Conservation (phyloP, 2,888 invertebrate species). For the Pristionchus maxplancki region DNA sequence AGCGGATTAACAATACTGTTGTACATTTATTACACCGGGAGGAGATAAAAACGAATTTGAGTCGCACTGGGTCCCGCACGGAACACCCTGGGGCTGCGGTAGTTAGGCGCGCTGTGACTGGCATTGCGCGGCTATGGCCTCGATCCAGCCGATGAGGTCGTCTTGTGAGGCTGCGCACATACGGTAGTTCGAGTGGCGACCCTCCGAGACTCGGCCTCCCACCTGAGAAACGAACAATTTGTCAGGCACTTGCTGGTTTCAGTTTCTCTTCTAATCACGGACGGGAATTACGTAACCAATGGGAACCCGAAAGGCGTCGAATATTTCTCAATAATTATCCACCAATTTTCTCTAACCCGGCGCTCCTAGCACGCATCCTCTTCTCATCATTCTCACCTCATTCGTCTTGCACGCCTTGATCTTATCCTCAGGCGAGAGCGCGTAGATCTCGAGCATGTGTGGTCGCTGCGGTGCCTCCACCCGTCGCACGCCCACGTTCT, state of each 20-base stretch:
- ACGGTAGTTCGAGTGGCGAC: slow-evolving; percentile 83
- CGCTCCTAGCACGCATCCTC: not conserved
- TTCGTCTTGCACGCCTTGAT: slow-evolving; percentile 68
- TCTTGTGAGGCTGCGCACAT: slow-evolving; percentile 91
- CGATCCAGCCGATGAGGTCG: slow-evolving; percentile 57
- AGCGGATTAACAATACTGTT: slow-evolving; percentile 13
- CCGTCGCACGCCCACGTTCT: slow-evolving; percentile 65
- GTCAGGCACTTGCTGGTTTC: not conserved
- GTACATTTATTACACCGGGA: slow-evolving; percentile 28
- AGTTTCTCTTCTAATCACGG: not conserved
- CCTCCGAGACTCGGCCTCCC: slow-evolving; percentile 91
- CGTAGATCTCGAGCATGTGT: slow-evolving; percentile 68
- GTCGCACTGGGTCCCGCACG: slow-evolving; percentile 13
- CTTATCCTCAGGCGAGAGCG: slow-evolving; percentile 62
- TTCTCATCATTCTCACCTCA: too few relatives aligned
- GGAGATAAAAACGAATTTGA: not conserved
- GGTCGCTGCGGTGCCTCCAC: slow-evolving; percentile 61
- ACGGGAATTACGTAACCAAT: too few relatives aligned
- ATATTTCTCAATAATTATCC: not conserved
- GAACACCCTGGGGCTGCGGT: slow-evolving; percentile 11
- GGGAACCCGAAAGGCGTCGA: not conserved
- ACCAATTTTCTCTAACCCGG: not conserved
- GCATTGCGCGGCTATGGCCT: slow-evolving; percentile 43
- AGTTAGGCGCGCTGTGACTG: slow-evolving; percentile 17
- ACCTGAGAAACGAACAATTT: not conserved